Evolutionary conservation across 2,888 invertebrate species (phyloP), one percentile per base, ranked within the genome.

Genomic region (Actias luna): DNA sequence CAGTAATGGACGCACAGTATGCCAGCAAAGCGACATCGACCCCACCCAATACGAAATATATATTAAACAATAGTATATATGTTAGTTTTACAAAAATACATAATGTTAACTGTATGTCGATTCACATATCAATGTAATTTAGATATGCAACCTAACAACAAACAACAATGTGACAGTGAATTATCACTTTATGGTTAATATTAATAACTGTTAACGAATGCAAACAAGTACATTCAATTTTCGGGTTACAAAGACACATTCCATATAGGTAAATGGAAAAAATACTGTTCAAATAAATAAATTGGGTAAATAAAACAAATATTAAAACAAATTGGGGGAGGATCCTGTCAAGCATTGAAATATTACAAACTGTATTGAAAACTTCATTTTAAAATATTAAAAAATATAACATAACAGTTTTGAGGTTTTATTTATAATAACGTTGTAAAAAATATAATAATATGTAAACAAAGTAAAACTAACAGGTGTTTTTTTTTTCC

Each of bases 11-110:
- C 84, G 83, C 80, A 66, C 68, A 77, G 78, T 77, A 80, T 78
- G 82, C 81, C 78, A 80, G 80, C 84, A 71, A 89, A 89, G 89
- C 91, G 80, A 85, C 84, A 86, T 78, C 69, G 72, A 83, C 72
- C 82, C 78, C 74, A 68, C 77, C 83, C 80, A 77, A 65, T 63
- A 66, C 63, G 71, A 69, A 71, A 58, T 36, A 31, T 12, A 57
- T 39, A 71, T 71, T 71, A 72, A 69, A 77, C 76, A 78, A 77
- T 64, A 68, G 66, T 65, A 69, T 8, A 18, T 25, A 29, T 75
- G 76, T 80, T 55, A 25, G 52, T 42, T 42, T 42, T n/a, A 18
- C 1, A 42, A 8, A 42, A 42, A n/a, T 5, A 18, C 39, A 16
- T n/a, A 39, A 18, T 42, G 42, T 18, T 42, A 42, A 42, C 52